Base-by-base conservation (phyloP, 2,797 vertebrate genomes). In the Synaphobranchus kaupii region DNA sequence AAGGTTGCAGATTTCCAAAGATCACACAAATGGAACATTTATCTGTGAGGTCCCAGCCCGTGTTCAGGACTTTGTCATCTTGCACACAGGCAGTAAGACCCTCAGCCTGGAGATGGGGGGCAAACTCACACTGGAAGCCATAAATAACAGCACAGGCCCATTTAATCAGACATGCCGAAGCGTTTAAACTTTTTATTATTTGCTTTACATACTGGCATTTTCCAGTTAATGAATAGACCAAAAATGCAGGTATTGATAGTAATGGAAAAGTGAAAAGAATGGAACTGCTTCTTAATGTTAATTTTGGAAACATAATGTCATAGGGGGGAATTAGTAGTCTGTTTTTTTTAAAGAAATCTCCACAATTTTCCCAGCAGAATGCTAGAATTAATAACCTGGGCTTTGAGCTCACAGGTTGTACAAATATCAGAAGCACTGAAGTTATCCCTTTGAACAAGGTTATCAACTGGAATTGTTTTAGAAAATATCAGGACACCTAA, bases 41-140 rank as follows among this genome's bases (percentile, higher is more conserved):
- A 44, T 81, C 44, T 81, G 78, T 81, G 78, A 81, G 3, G 78
- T 81, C 44, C 47, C 78, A 81, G 44, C 78, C 78, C 25, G 47
- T 48, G 25, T 81, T 20, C 78, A 81, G 8, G 78, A 81, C 78
- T 81, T 81, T 50, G 78, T 81, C 47, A 9, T 48, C 8, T 50
- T 34, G 20, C 78, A 81, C 9, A 81, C 78, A 1, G 78, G 78
- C 8, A 50, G 10, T n/a, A 50, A n/a, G 3, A n/a, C 22, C 47
- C 44, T 81, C 47, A 81, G 15, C 8, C 78, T 81, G 78, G 78
- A 48, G 47, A 47, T 20, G 78, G 78, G 78, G 3, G 78, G 78
- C 78, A 81, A 22, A 81, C 44, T 81, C 13, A n/a, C 0, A 2
- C 78, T 81, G 9, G 8, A 81, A 50, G 47, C 78, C 47, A 81